phyloP scores from a whole-genome alignment of 2,797 vertebrate genomes.

The Cyprinodon diabolis region DNA sequence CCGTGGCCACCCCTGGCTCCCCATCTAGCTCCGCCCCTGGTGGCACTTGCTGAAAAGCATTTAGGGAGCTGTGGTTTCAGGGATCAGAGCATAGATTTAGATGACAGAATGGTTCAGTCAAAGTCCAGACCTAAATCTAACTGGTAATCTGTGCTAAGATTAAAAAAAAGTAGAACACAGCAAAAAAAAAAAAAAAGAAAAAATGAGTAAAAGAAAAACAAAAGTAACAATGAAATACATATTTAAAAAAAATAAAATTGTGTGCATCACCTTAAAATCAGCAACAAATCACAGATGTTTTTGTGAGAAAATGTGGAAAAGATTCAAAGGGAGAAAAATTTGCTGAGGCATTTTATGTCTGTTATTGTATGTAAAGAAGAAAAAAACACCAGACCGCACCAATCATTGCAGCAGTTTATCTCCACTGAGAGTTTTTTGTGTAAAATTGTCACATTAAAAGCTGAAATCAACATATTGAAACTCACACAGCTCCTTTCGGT shows the following conservation, averaged over 20 bases:
- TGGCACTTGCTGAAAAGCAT: too few relatives aligned
- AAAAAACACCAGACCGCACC: too few relatives aligned
- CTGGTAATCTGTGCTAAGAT: too few relatives aligned
- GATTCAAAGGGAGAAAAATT: neutral
- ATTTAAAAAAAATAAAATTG: neutral
- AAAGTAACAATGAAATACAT: neutral
- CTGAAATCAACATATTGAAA: neutral
- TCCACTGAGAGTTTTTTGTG: too few relatives aligned
- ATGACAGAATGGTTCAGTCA: neutral
- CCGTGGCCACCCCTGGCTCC: too few relatives aligned
- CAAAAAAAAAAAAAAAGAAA: too few relatives aligned
- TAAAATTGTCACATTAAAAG: too few relatives aligned
- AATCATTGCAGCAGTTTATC: too few relatives aligned
- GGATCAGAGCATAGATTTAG: too few relatives aligned
- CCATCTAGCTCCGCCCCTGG: too few relatives aligned
- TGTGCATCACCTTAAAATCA: neutral
- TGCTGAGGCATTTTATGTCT: neutral
- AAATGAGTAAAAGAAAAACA: too few relatives aligned
- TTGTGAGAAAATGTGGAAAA: neutral
- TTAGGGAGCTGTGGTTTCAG: neutral
- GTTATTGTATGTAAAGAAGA: neutral
- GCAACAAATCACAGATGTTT: neutral
- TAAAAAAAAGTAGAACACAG: too few relatives aligned
- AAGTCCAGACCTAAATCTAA: neutral
- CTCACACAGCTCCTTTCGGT: neutral